These are phyloP conservation scores for Pteropus alecto DNA, from an alignment of 2,113 vertebrate species.

Conservation along the genomic window DNA sequence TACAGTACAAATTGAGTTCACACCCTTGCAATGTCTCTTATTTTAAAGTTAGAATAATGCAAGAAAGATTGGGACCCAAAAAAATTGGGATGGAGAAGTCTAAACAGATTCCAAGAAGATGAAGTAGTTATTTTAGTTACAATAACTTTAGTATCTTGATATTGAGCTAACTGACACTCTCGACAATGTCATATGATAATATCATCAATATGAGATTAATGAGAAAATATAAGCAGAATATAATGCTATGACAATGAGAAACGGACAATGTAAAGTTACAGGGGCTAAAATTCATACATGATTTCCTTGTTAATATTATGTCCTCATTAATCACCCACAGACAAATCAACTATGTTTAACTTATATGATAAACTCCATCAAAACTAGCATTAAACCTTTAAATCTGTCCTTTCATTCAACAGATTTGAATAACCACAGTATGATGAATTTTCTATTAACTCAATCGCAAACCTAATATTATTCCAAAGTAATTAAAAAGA, in stretches of 20 bases:
- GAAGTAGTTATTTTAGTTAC: neutral
- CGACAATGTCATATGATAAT: neutral
- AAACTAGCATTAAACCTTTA: neutral
- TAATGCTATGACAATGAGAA: neutral
- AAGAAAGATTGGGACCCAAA: neutral
- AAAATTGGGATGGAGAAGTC: neutral
- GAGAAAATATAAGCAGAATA: neutral
- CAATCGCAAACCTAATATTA: neutral
- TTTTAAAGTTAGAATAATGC: neutral
- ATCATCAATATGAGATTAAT: neutral
- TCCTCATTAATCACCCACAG: neutral
- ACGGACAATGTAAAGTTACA: neutral
- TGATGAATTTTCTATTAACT: neutral
- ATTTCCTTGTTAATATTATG: neutral
- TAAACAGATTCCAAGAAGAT: neutral
- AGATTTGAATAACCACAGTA: neutral
- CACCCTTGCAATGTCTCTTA: neutral
- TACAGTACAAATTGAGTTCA: neutral
- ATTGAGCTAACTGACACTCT: neutral
- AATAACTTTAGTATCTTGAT: neutral
- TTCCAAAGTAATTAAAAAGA: slow-evolving; percentile 34
- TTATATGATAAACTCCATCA: neutral
- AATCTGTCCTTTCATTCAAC: neutral
- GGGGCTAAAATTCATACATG: neutral
- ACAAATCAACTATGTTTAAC: neutral